Base-by-base conservation (phyloP, 2,888 invertebrate species). In the Lathronympha strigana region DNA sequence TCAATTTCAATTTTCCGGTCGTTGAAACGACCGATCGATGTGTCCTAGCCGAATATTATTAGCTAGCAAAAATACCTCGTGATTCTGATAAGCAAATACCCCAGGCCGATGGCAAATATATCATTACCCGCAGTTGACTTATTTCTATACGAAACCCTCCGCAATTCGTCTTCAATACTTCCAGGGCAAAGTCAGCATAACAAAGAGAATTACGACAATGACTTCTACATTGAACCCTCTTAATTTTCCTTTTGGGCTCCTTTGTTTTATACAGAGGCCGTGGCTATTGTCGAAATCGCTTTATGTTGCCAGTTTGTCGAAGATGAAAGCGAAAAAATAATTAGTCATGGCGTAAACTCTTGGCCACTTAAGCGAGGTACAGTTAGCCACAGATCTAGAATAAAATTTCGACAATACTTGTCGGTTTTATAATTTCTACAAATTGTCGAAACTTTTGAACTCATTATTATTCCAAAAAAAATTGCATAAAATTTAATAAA, bases 301-400 rank as follows among this genome's bases (percentile, higher is more conserved):
- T 84, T 80, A 78, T 72, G 72, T 77, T 75, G 76, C 77, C 77
- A 78, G 76, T 78, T 78, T 71, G 69, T 71, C 70, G 68, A 75
- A 81, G 80, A 86, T 85, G 76, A 87, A 87, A 84, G 82, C 73
- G 47, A 66, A 78, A 81, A 84, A 81, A 83, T 87, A 85, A 87
- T 86, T 86, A 85, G 77, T 76, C 70, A 73, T 77, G 75, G 74
- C 70, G 68, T 73, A 61, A 51, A 76, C 69, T 69, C 72, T 75
- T 77, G 77, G 67, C 58, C 64, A 60, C 58, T 64, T 53, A 40
- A 38, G 64, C 11, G 51, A 43, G 36, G 33, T 47, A 49, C 15
- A 43, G 11, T n/a, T 28, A 31, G 25, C 43, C n/a, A n/a, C 19
- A 45, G 15, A n/a, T 9, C 2, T 19, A 1, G 4, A 43, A 25